Percentiles rank a stretch among this genome's conserved stretches.
Evolutionary conservation across 2,888 invertebrate species (phyloP).

Genomic region (Philaethria dido): DNA sequence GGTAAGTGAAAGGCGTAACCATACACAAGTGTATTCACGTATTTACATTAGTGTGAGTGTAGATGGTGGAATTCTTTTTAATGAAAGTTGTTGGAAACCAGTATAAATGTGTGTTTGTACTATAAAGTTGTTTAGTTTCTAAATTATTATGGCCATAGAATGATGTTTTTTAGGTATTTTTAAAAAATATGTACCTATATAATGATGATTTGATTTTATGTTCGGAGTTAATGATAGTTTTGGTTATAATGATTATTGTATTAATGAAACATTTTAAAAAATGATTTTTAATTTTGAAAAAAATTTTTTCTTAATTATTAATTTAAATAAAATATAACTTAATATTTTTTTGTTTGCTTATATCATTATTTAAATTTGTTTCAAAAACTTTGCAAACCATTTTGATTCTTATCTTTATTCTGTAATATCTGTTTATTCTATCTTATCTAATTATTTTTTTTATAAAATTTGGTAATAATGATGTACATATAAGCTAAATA

Average conservation of each 20-base stretch:
- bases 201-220: not conserved
- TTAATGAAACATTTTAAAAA: not conserved
- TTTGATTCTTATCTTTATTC: no score
- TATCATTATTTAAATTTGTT: no score
- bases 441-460: no score
- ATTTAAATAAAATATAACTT: no score
- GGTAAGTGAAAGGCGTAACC: conserved; percentile 75
- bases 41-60: conserved; percentile 58
- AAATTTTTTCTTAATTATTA: no score
- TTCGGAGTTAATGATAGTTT: not conserved
- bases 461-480: no score
- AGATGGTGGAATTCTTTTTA: conserved; percentile 67
- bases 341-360: no score
- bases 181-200: not conserved
- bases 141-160: conserved; percentile 50
- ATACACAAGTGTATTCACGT: conserved; percentile 59
- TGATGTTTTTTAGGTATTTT: conserved; percentile 45
- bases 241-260: not conserved
- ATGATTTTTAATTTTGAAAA: no score
- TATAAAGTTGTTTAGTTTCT: conserved; percentile 67
- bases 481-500: no score
- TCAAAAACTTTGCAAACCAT: no score
- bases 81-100: conserved; percentile 66
- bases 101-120: conserved; percentile 70
- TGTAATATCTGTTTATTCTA: no score